Evolutionary conservation across 1,140 invertebrate species (phyloP).

Genomic region (Brachionus calyciflorus): DNA sequence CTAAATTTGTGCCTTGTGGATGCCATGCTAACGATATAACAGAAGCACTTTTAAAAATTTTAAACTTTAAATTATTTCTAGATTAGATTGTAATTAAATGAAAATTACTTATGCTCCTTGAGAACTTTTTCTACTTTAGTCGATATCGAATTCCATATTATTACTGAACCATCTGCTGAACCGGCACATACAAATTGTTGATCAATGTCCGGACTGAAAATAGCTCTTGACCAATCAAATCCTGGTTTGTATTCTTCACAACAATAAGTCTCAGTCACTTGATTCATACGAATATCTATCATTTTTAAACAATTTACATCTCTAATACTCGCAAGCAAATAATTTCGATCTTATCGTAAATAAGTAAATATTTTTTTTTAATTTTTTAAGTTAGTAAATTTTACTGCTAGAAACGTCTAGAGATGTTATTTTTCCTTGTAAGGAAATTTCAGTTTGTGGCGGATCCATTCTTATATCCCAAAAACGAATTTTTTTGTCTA

Average conservation of each 20-base stretch:
- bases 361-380: not conserved
- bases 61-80: not conserved
- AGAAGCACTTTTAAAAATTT: not conserved
- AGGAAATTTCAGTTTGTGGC: constrained; percentile 73
- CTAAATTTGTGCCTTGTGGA: constrained; percentile 27
- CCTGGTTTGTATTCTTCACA: constrained; percentile 89
- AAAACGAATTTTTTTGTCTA: constrained; percentile 91
- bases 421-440: constrained; percentile 90
- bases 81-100: not conserved
- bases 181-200: constrained; percentile 78
- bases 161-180: constrained; percentile 81
- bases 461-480: constrained; percentile 76
- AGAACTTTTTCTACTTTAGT: constrained; percentile 75
- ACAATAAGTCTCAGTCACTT: constrained; percentile 80
- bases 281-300: constrained; percentile 87
- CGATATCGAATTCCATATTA: constrained; percentile 80
- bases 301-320: constrained; percentile 85
- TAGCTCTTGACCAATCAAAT: constrained; percentile 85
- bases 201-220: constrained; percentile 79
- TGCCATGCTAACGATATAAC: constrained; percentile 37
- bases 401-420: constrained; percentile 83
- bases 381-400: not conserved
- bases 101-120: constrained; percentile 79
- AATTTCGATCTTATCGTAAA: constrained; percentile 72
- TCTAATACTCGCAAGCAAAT: constrained; percentile 81